phyloP scores from a whole-genome alignment of 1,140 invertebrate genomes.

The Meteorus sp. region DNA sequence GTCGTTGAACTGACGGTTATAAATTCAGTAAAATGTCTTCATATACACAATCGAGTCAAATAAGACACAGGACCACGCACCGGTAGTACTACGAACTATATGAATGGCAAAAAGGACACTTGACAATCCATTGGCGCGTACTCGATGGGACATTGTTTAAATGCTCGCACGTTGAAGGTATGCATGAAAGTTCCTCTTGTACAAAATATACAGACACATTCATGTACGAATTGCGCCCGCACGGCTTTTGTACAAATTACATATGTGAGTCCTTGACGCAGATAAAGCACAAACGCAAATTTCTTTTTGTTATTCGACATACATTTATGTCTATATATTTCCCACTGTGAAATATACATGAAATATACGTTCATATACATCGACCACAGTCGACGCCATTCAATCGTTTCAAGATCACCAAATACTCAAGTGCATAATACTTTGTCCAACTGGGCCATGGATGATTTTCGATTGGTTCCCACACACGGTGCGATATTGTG shows the following conservation, averaged over 20 bases:
- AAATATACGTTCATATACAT: not conserved
- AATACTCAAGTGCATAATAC: no score
- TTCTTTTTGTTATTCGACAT: not conserved
- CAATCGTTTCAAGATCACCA: slow-evolving; percentile 17
- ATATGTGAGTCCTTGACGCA: slow-evolving; percentile 24
- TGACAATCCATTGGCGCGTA: slow-evolving; percentile 53
- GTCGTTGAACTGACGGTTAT: slow-evolving; percentile 8
- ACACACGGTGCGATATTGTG: slow-evolving; percentile 45
- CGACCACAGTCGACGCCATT: not conserved
- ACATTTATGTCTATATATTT: not conserved
- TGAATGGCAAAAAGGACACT: slow-evolving; percentile 39
- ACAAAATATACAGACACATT: no score
- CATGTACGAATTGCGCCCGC: slow-evolving; percentile 26
- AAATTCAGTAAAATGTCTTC: not conserved
- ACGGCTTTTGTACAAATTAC: slow-evolving; percentile 40
- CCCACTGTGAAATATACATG: no score
- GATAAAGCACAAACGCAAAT: slow-evolving; percentile 25
- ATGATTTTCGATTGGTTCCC: slow-evolving; percentile 36
- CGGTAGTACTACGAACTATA: not conserved
- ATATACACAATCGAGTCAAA: slow-evolving; percentile 40
- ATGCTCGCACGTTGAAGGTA: slow-evolving; percentile 30
- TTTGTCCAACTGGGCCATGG: no score
- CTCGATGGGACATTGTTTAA: slow-evolving; percentile 58
- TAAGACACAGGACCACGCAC: slow-evolving; percentile 41
- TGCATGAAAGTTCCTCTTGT: no score